Evolutionary conservation across 2,797 vertebrate genomes (phyloP).

Genomic region (Siniperca undulata): DNA sequence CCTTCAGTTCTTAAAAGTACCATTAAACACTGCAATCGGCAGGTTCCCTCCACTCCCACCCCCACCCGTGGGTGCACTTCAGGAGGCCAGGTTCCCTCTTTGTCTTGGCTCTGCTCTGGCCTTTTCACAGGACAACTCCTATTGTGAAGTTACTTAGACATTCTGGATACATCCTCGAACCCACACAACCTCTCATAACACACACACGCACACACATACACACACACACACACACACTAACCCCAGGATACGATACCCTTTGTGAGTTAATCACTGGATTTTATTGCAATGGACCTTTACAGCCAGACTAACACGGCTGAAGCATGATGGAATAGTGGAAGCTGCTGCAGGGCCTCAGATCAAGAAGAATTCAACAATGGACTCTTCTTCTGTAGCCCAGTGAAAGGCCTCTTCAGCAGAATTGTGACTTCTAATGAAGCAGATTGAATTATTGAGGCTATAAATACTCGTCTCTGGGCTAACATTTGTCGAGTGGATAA

Average conservation of each 20-base stretch:
- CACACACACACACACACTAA: conserved; percentile 7
- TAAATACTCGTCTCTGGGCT: conserved; percentile 55
- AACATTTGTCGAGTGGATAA: conserved; percentile 36
- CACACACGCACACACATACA: too few species aligned
- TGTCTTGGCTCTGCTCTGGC: conserved; percentile 29
- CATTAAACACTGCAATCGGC: conserved; percentile 10
- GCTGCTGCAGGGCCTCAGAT: conserved; percentile 37
- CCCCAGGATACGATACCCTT: conserved; percentile 29
- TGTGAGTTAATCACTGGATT: conserved; percentile 29
- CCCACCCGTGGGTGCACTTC: conserved; percentile 33
- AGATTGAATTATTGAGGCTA: conserved; percentile 59
- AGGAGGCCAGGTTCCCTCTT: conserved; percentile 28
- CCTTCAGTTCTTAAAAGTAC: neutral
- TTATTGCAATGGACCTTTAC: conserved; percentile 27
- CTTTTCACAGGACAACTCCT: conserved; percentile 43
- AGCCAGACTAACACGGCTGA: conserved; percentile 5
- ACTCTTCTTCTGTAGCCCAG: conserved; percentile 32
- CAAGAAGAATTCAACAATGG: conserved; percentile 45
- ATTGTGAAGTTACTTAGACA: conserved; percentile 57
- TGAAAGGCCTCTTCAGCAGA: conserved; percentile 36
- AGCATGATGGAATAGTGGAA: conserved; percentile 35
- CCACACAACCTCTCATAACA: conserved; percentile 13
- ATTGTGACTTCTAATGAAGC: conserved; percentile 61
- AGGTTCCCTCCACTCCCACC: neutral
- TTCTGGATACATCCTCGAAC: conserved; percentile 45